Conservation (phyloP, 2,113 vertebrate genomes). For the Crotalus horridus region DNA sequence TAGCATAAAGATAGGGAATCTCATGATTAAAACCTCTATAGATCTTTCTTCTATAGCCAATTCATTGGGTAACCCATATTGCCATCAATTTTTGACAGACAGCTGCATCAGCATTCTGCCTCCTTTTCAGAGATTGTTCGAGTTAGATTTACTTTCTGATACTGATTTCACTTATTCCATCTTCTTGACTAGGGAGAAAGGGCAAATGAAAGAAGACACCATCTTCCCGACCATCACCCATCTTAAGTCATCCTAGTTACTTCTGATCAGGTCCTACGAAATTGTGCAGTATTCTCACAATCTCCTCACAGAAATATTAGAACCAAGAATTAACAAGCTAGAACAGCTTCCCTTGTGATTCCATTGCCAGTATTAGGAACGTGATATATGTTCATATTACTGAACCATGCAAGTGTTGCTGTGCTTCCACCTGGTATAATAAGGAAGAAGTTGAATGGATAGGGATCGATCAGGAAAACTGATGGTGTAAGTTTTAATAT, state of each 20-base stretch:
- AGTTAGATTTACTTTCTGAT: neutral
- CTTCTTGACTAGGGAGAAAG: neutral
- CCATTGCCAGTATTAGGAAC: neutral
- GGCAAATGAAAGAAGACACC: neutral
- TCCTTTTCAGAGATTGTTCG: neutral
- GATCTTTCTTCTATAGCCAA: neutral
- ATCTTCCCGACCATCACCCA: neutral
- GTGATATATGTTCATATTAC: neutral
- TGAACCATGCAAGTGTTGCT: neutral
- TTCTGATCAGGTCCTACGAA: neutral
- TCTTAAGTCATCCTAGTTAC: neutral
- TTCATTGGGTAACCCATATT: neutral
- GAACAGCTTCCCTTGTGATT: neutral
- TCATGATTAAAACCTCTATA: neutral
- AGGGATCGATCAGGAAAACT: conserved; percentile 6
- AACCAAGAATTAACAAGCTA: neutral
- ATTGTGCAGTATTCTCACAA: neutral
- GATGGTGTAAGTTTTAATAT: conserved; percentile 9
- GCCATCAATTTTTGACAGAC: neutral
- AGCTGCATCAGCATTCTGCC: neutral
- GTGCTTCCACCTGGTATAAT: neutral
- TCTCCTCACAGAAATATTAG: neutral
- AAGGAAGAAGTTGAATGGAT: neutral
- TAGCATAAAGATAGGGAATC: neutral
- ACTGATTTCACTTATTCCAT: neutral